phyloP scores from a whole-genome alignment of 2,113 vertebrate genomes.

The Bostrychus sinensis region DNA sequence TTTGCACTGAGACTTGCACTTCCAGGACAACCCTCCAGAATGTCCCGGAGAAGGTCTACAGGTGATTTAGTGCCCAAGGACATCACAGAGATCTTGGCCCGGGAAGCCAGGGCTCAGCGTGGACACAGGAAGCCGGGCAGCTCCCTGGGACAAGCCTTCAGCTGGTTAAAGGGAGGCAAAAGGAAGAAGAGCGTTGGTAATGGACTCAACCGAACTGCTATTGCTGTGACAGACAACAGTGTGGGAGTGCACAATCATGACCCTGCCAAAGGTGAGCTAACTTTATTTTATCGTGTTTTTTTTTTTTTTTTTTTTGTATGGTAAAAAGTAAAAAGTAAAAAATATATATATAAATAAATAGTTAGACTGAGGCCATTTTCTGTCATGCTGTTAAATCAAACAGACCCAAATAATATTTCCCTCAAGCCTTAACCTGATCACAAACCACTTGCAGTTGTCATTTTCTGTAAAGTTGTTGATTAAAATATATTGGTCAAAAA shows the following conservation, averaged over 20 bases:
- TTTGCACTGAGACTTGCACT: slow-evolving; percentile 4
- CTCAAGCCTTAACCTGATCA: no score
- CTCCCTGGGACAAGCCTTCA: slow-evolving; percentile 85
- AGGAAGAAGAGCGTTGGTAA: slow-evolving; percentile 75
- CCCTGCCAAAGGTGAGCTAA: slow-evolving; percentile 67
- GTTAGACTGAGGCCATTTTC: no score
- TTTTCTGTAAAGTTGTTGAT: no score
- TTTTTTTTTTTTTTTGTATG: neutral
- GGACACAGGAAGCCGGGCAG: slow-evolving; percentile 77
- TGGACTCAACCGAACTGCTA: slow-evolving; percentile 56
- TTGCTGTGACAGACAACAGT: slow-evolving; percentile 48
- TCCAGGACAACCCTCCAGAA: slow-evolving; percentile 62
- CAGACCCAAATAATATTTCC: no score
- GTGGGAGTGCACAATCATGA: slow-evolving; percentile 53
- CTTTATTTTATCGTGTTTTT: neutral
- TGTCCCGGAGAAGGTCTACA: slow-evolving; percentile 79
- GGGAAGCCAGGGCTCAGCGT: slow-evolving; percentile 72
- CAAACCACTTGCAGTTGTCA: no score
- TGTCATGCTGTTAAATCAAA: no score
- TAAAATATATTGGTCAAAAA: no score
- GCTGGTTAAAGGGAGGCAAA: slow-evolving; percentile 86
- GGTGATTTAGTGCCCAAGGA: slow-evolving; percentile 83
- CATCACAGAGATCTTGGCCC: slow-evolving; percentile 79
- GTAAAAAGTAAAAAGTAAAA: neutral
- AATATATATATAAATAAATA: neutral